phyloP scores from a whole-genome alignment of 1,140 invertebrate species.

The Drosophila setifemur region DNA sequence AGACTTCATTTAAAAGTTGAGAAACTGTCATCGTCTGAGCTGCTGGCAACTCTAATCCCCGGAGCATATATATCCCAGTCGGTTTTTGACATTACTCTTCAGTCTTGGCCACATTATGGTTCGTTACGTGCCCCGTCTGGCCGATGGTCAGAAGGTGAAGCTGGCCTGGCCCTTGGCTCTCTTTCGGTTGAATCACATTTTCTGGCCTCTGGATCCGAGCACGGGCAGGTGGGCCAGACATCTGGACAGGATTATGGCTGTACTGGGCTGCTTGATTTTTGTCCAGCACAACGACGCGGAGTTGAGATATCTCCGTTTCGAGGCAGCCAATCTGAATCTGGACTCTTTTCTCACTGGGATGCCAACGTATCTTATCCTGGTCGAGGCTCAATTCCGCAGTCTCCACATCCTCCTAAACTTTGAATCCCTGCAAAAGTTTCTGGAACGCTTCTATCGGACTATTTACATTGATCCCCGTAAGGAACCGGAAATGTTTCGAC shows the following conservation, averaged over 20 bases:
- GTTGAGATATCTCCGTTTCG: conserved; percentile 50
- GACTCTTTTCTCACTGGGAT: conserved; percentile 63
- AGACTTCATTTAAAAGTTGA: conserved; percentile 66
- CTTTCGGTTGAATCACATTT: conserved; percentile 60
- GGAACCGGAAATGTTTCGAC: conserved; percentile 26
- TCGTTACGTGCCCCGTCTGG: conserved; percentile 61
- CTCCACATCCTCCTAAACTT: conserved; percentile 25
- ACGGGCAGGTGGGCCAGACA: conserved; percentile 11
- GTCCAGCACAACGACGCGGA: conserved; percentile 66
- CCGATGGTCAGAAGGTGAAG: conserved; percentile 53
- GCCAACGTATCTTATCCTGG: conserved; percentile 65
- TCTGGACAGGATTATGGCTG: conserved; percentile 27
- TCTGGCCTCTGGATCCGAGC: conserved; percentile 64
- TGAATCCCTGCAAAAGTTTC: conserved; percentile 25
- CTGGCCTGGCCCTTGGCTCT: conserved; percentile 60
- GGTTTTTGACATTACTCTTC: not conserved
- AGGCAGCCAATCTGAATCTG: conserved; percentile 43
- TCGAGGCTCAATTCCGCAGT: conserved; percentile 61
- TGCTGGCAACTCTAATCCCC: conserved; percentile 20
- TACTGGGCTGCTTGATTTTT: conserved; percentile 35
- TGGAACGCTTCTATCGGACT: conserved; percentile 52
- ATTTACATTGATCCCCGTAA: conserved; percentile 61
- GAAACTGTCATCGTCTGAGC: conserved; percentile 34
- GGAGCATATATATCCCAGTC: conserved; percentile 5
- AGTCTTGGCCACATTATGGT: conserved; percentile 41